phyloP scores from a whole-genome alignment of 2,888 invertebrate species.

The Bombyx huttoni region DNA sequence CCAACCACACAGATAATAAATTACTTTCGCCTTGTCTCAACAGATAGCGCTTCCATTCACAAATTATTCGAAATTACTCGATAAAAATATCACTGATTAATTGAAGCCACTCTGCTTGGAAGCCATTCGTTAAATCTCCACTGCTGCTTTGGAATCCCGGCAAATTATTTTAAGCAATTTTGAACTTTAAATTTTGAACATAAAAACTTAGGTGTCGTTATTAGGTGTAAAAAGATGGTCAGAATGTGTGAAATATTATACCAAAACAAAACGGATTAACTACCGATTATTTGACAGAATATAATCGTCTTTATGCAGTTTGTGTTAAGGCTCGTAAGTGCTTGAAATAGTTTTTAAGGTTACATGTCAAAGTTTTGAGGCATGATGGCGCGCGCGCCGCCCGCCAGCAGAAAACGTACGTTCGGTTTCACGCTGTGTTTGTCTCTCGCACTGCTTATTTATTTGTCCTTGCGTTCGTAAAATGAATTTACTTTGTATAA shows the following conservation, averaged over 20 bases:
- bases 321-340: conserved; percentile 10
- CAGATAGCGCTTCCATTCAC: conserved; percentile 46
- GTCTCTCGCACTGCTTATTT: conserved; percentile 45
- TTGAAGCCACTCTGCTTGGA: conserved; percentile 33
- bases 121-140: conserved; percentile 21
- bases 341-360: conserved; percentile 21
- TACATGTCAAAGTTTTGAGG: conserved; percentile 43
- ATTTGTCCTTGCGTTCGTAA: conserved; percentile 26
- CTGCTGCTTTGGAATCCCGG: conserved; percentile 10
- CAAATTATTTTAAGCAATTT: conserved; percentile 6
- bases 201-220: conserved; percentile 9
- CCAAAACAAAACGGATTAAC: conserved; percentile 15
- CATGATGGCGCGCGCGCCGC: conserved; percentile 31
- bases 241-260: conserved; percentile 27
- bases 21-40: conserved; percentile 29
- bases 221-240: conserved; percentile 15
- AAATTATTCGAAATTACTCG: conserved; percentile 54
- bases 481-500: conserved; percentile 18
- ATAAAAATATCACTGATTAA: conserved; percentile 43
- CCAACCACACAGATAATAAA: conserved; percentile 40
- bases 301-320: conserved; percentile 12
- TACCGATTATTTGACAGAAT: conserved; percentile 1
- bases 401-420: conserved; percentile 43
- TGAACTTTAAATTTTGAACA: conserved; percentile 11
- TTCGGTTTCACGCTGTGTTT: conserved; percentile 53